Conservation (phyloP, 1,140 invertebrate genomes). For the Tetragnatha versicolor region DNA sequence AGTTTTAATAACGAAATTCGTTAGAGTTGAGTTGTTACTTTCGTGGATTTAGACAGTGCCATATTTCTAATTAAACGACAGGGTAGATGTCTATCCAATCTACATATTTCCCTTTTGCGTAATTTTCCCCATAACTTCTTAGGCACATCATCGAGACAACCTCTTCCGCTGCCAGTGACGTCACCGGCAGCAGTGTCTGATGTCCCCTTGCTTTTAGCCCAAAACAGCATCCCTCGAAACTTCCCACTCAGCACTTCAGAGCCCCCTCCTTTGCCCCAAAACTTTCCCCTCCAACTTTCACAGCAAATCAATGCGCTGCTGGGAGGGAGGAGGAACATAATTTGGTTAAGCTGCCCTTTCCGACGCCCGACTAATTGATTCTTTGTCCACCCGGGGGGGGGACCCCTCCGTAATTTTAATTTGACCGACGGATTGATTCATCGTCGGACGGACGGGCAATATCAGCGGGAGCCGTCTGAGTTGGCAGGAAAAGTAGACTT, state of each 20-base stretch:
- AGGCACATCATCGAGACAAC: neutral
- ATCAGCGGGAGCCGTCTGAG: too few species aligned
- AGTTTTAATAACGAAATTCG: too few species aligned
- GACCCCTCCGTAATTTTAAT: conserved; percentile 33
- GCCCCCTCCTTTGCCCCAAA: too few species aligned
- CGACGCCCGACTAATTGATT: conserved; percentile 40
- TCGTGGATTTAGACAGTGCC: too few species aligned
- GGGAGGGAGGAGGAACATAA: conserved; percentile 20
- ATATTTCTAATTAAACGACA: too few species aligned
- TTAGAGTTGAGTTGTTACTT: too few species aligned
- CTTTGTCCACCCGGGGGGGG: conserved; percentile 22
- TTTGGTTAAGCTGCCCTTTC: conserved; percentile 46
- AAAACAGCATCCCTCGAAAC: neutral
- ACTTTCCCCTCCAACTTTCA: neutral
- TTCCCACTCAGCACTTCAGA: too few species aligned
- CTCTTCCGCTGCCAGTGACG: too few species aligned
- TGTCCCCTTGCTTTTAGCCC: neutral
- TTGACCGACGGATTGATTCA: conserved; percentile 37
- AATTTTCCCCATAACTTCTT: neutral
- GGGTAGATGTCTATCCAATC: too few species aligned
- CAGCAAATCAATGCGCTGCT: conserved; percentile 27
- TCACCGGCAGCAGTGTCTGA: too few species aligned
- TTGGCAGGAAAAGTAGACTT: too few species aligned
- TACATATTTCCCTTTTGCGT: neutral
- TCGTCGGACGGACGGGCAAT: too few species aligned